phyloP scores from a whole-genome alignment of 2,113 vertebrate species.

The Tapirus terrestris region DNA sequence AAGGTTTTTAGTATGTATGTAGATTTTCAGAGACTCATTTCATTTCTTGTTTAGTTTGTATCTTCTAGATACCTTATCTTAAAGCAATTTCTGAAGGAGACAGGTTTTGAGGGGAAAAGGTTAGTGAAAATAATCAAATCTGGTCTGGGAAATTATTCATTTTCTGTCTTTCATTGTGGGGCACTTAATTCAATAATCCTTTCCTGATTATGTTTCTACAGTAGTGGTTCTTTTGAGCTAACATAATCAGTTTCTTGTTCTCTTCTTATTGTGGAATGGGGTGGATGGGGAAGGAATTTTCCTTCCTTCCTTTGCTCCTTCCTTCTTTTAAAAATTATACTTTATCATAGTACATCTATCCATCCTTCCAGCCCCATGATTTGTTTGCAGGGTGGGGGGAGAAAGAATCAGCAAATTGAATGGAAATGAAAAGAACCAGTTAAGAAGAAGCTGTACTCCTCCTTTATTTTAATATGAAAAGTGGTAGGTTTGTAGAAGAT shows the following conservation, averaged over 20 bases:
- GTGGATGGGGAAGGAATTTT: neutral
- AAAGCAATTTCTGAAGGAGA: constrained; percentile 42
- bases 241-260: constrained; percentile 47
- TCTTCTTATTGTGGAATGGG: neutral
- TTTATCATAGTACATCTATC: neutral
- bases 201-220: constrained; percentile 19
- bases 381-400: neutral
- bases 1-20: neutral
- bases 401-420: neutral
- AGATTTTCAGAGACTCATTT: neutral
- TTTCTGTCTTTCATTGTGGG: constrained; percentile 31
- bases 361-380: neutral
- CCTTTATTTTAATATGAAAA: neutral
- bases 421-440: neutral
- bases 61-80: neutral
- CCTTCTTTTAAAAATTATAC: neutral
- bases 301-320: neutral
- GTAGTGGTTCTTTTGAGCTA: neutral
- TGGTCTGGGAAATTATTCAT: constrained; percentile 27
- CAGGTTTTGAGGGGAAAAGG: neutral
- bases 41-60: neutral
- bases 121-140: constrained; percentile 3
- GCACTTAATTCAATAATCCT: neutral
- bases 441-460: neutral
- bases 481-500: neutral